Evolutionary conservation across 2,113 vertebrate genomes (phyloP), one percentile per base, ranked within the genome.

Genomic region (Numenius arquata): DNA sequence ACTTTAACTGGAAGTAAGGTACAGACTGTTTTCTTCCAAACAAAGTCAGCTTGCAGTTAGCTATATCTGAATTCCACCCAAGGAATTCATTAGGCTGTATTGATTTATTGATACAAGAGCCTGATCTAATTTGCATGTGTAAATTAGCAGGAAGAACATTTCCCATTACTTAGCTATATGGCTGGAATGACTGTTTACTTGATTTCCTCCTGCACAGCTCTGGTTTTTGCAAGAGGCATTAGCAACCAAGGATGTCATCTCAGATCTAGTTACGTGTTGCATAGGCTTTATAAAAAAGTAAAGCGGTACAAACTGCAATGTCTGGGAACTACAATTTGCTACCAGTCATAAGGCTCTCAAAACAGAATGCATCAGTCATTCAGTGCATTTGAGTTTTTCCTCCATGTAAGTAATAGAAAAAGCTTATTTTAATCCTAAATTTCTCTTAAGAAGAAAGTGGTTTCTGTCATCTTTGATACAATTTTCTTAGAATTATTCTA

Each of bases 41-140:
- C 48, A 62, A 79, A 62, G 11, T 67, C 23, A 0, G 1, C 58
- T 72, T 72, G 11, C 58, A 29, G 15, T n/a, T 83, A 29, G 32
- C 15, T n/a, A 14, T 50, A 87, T 94, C 87, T 93, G 74, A 97
- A 96, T 95, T 94, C 88, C 48, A 87, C 41, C 48, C 86, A 80
- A 96, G 85, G 67, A 95, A 95, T 92, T 89, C 52, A 93, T 96
- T 97, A 95, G 75, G 36, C 48, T 65, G 34, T 83, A 96, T 88
- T 95, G 95, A 95, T 95, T 95, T 95, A 96, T 93, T 93, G 95
- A 89, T 94, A 96, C 67, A 91, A 92, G 80, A 91, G 41, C 53
- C 73, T 89, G 79, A 85, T 78, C 68, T 96, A 85, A 97, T 97
- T 92, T 96, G 84, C 84, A 96, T 88, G 93, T 94, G 91, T 96